These are phyloP conservation scores for Poeciliopsis presidionis DNA, from an alignment of 2,797 vertebrate genomes.

Conservation along the genomic window DNA sequence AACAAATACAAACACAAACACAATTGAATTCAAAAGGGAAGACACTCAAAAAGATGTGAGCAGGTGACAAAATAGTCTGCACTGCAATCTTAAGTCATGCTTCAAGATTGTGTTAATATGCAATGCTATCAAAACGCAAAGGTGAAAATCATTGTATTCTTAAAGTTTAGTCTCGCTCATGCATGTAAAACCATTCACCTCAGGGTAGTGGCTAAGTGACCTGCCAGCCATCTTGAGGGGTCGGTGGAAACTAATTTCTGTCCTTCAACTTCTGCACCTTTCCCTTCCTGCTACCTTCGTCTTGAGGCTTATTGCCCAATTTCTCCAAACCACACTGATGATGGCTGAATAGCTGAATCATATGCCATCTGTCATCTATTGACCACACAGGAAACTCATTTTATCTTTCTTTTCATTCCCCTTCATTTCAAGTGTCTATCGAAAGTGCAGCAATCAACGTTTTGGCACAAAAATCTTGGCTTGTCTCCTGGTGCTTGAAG, in stretches of 20 bases:
- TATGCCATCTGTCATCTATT: constrained; percentile 59
- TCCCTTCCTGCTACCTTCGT: constrained; percentile 14
- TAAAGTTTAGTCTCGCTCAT: constrained; percentile 28
- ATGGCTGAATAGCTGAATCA: constrained; percentile 41
- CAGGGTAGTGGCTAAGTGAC: constrained; percentile 32
- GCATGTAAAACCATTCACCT: constrained; percentile 39
- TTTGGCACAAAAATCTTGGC: constrained; percentile 53
- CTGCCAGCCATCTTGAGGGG: constrained; percentile 41
- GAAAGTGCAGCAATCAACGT: constrained; percentile 47
- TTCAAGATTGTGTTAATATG: neutral
- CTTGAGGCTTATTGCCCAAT: constrained; percentile 17
- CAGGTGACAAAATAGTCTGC: constrained; percentile 15
- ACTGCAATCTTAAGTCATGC: constrained; percentile 10
- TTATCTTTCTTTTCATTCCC: constrained; percentile 37
- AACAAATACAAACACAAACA: constrained; percentile 12
- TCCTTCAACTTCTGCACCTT: constrained; percentile 26
- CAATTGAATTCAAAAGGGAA: constrained; percentile 17
- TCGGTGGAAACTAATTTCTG: constrained; percentile 44
- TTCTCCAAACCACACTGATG: constrained; percentile 22
- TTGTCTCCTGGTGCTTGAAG: constrained; percentile 21
- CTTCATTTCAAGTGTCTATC: constrained; percentile 39
- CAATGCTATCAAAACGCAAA: too few species aligned
- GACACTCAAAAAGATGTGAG: constrained; percentile 7
- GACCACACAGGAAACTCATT: constrained; percentile 51
- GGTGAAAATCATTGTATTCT: neutral